phyloP scores from a whole-genome alignment of 2,888 invertebrate species.

The Tipula helvola region DNA sequence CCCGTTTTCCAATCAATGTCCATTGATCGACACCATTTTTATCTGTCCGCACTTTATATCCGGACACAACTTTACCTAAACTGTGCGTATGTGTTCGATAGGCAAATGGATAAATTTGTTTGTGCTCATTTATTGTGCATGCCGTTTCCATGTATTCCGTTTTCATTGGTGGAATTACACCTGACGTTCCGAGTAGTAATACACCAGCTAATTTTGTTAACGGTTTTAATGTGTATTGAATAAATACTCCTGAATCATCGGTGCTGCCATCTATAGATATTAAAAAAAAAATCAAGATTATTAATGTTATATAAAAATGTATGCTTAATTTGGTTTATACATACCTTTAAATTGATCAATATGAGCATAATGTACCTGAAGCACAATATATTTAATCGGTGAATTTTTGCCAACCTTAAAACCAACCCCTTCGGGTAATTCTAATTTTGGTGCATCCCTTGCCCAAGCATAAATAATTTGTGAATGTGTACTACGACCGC shows the following conservation, averaged over 20 bases:
- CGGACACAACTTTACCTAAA: constrained; percentile 73
- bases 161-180: constrained; percentile 54
- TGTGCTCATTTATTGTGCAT: constrained; percentile 66
- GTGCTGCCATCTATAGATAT: constrained; percentile 49
- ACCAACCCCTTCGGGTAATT: constrained; percentile 76
- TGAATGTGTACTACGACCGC: constrained; percentile 54
- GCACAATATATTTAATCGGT: constrained; percentile 73
- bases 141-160: constrained; percentile 84
- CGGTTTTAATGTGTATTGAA: constrained; percentile 61
- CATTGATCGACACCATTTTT: constrained; percentile 51
- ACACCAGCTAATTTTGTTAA: constrained; percentile 85
- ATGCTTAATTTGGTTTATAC: constrained; percentile 31
- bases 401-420: constrained; percentile 82
- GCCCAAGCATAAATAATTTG: constrained; percentile 89
- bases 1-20: constrained; percentile 71
- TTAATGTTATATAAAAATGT: not conserved
- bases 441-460: constrained; percentile 70
- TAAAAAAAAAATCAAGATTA: not conserved
- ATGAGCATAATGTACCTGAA: constrained; percentile 84
- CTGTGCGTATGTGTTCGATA: constrained; percentile 91
- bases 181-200: constrained; percentile 76
- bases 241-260: constrained; percentile 73
- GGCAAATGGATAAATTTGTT: constrained; percentile 86
- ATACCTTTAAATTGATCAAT: constrained; percentile 47
- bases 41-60: constrained; percentile 57